These are phyloP conservation scores for Cataglyphis livida DNA, from an alignment of 2,888 invertebrate genomes.

Conservation along the genomic window DNA sequence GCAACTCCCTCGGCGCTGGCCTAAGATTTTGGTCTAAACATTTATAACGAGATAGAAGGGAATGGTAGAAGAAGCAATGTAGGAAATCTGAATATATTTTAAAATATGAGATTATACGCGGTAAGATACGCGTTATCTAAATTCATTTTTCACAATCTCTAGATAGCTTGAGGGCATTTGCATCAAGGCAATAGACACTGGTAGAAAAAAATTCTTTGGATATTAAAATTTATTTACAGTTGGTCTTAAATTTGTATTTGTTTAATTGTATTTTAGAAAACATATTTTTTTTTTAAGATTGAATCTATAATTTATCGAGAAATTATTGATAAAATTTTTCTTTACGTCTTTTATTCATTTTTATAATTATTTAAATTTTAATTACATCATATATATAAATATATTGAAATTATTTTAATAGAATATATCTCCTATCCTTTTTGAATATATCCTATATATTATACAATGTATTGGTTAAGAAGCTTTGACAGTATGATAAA, in stretches of 20 bases:
- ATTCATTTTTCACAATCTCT: slow-evolving; percentile 16
- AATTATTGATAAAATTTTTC: neutral
- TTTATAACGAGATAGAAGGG: slow-evolving; percentile 47
- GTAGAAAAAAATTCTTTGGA: neutral
- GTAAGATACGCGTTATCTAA: slow-evolving; percentile 17
- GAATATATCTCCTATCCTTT: neutral
- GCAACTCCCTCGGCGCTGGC: slow-evolving; percentile 72
- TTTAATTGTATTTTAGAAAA: slow-evolving; percentile 34
- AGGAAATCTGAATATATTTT: slow-evolving; percentile 12
- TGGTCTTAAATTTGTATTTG: slow-evolving; percentile 49
- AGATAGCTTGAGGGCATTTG: neutral
- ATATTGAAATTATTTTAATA: slow-evolving; percentile 5
- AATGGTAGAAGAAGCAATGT: neutral
- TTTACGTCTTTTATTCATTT: neutral
- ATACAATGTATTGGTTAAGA: slow-evolving; percentile 1
- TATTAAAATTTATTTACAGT: slow-evolving; percentile 5
- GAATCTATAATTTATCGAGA: slow-evolving; percentile 13
- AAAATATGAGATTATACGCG: neutral
- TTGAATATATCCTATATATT: neutral
- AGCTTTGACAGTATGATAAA: slow-evolving; percentile 58
- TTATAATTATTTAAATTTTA: neutral
- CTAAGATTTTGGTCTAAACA: slow-evolving; percentile 74
- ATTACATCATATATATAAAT: neutral
- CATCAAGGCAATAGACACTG: neutral
- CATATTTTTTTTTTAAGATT: slow-evolving; percentile 28